Evolutionary conservation across 2,113 vertebrate species (phyloP), one percentile per base, ranked within the genome.

Genomic region (Gallinago jamesoni): DNA sequence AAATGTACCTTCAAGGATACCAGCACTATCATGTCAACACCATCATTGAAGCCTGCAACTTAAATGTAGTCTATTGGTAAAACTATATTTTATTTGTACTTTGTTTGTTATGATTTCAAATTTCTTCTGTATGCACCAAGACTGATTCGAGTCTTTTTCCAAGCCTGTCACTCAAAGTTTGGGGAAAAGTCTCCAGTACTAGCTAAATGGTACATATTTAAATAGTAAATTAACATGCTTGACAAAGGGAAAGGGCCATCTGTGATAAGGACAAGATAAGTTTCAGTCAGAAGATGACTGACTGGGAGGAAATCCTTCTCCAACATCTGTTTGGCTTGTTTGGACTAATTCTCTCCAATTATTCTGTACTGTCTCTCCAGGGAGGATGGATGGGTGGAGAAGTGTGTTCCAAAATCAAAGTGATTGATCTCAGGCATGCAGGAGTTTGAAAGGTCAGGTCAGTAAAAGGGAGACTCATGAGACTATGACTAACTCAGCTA

Each of bases 321-420:
- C 62, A 95, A 94, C 94, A 95, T 82, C 95, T 96, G 89, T 82
- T 94, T 92, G 79, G 79, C 80, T 88, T 43, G 9, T 75, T 74
- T 89, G 77, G 45, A 52, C 89, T 81, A 78, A 88, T 82, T 19
- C 33, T 85, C 27, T 69, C 47, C 57, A 87, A 19, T 79, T 91
- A 69, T 78, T 75, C 76, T 66, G 35, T 70, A 35, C 45, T 47
- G 14, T 68, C 41, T 81, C 70, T 89, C 76, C 57, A 57, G 80
- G 67, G 87, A 89, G 62, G 25, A 55, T 69, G 35, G 47, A 91
- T 13, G 70, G 66, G 35, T 89, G 76, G 73, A 94, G 74, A 86
- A 60, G 30, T 15, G 18, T 67, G 45, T 78, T 89, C 85, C 73
- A 93, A 64, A 91, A 83, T 80, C 79, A 39, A 68, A 91, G 73